A percentile compares a stretch with the other conserved stretches of the same genome.
Evolutionary conservation across 1,140 invertebrate species (phyloP).

Genomic region (Caerostris darwini): DNA sequence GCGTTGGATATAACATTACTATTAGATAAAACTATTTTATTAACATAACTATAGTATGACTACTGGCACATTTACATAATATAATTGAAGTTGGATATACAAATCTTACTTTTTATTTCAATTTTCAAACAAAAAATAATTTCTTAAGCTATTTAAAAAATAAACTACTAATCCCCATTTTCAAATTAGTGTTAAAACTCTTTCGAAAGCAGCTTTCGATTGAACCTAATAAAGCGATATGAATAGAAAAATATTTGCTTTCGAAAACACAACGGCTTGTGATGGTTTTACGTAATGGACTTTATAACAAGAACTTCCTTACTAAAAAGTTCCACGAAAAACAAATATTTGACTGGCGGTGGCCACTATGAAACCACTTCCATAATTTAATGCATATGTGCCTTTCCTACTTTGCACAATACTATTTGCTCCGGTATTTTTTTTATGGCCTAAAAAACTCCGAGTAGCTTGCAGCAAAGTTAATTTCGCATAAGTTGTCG

Average conservation of each 20-base stretch:
- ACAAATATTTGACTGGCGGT: conserved; percentile 35
- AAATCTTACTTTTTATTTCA: no score
- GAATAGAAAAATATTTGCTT: conserved; percentile 12
- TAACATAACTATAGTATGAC: no score
- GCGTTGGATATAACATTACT: no score
- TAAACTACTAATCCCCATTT: background rate
- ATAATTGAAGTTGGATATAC: no score
- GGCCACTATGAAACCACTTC: background rate
- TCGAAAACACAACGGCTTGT: background rate
- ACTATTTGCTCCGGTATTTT: conserved; percentile 7
- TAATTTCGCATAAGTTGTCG: conserved; percentile 35
- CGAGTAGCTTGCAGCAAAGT: conserved; percentile 46
- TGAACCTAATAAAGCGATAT: background rate
- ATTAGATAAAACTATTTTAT: no score
- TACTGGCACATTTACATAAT: no score
- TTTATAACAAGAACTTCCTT: background rate
- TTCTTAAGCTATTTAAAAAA: no score
- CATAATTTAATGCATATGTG: conserved; percentile 18
- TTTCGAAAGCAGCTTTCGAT: background rate
- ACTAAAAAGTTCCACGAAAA: background rate
- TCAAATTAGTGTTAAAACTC: background rate
- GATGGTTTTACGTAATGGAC: background rate
- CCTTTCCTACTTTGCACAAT: conserved; percentile 35
- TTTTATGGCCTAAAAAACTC: conserved; percentile 21
- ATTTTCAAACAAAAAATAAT: no score